Conservation (phyloP, 2,113 vertebrate species). For the Suncus etruscus region DNA sequence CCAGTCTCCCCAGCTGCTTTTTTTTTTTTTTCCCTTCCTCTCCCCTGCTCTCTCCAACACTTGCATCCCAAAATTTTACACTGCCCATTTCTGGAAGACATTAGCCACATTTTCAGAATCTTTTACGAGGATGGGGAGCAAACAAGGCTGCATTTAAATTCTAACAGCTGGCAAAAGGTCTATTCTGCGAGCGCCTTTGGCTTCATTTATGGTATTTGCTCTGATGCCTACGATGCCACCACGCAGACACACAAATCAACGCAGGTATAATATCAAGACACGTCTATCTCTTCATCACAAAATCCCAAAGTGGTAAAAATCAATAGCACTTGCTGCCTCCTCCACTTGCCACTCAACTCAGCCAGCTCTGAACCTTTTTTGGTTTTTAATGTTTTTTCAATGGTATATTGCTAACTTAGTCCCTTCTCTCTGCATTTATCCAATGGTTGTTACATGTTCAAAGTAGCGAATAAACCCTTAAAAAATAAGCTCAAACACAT, state of each 20-base stretch:
- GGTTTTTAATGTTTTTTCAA: slow-evolving; percentile 16
- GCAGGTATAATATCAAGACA: background rate
- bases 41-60: slow-evolving; percentile 35
- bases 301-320: background rate
- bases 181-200: slow-evolving; percentile 58
- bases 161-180: slow-evolving; percentile 38
- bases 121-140: background rate
- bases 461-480: slow-evolving; percentile 37
- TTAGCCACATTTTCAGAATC: slow-evolving; percentile 39
- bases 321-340: background rate
- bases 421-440: background rate
- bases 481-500: slow-evolving; percentile 51
- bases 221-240: background rate
- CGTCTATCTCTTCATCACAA: background rate
- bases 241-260: background rate
- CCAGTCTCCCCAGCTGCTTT: slow-evolving; percentile 58
- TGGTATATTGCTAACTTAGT: background rate
- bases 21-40: background rate
- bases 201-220: slow-evolving; percentile 40
- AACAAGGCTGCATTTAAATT: slow-evolving; percentile 43
- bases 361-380: slow-evolving; percentile 21
- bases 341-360: slow-evolving; percentile 25
- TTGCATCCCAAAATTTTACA: slow-evolving; percentile 22
- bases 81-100: slow-evolving; percentile 70
- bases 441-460: background rate